Base-by-base conservation (phyloP, 1,140 invertebrate species). In the Cydia fagiglandana region DNA sequence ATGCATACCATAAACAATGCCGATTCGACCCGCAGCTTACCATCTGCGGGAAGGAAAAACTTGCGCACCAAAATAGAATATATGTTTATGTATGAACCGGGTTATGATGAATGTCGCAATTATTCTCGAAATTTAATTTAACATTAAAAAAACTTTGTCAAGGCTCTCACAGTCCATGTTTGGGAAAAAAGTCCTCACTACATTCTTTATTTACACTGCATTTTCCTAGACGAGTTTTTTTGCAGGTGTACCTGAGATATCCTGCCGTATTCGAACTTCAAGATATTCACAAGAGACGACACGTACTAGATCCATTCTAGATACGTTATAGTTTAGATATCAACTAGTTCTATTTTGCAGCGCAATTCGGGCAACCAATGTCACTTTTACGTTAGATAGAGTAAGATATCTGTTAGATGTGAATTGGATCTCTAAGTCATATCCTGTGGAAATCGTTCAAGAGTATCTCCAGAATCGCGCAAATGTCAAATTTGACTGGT, bases 1-100 rank as follows among this genome's bases (percentile, higher is more conserved):
- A 70, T 38, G 66, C 66, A 38, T 70, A 70, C 34, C 56, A 61
- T 68, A 70, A 70, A 70, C 66, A 70, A 70, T 70, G 15, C 64
- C 64, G 64, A 34, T 28, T 68, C 64, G 64, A 68, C 30, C 24
- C 38, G 66, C 66, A 24, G 34, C 66, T 38, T 6, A 38, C 5
- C 66, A 45, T 66, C 28, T 34, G 64, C 12, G 30, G 7, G 15
- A 12, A 38, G n/a, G 34, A 70, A 70, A 70, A 38, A 70, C 64
- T 17, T 4, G 38, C 30, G 66, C 30, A 70, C 38, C 15, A 41
- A 70, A 41, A 70, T 70, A 70, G 34, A 70, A 38, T 34, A 30
- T 15, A 68, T 38, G 30, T 70, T 70, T 41, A 70, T 70, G 38
- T 70, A 70, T 17, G 34, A 70, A 34, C 6, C 50, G 15, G 3